phyloP scores from a whole-genome alignment of 2,113 vertebrate species.

The Penelope pileata region DNA sequence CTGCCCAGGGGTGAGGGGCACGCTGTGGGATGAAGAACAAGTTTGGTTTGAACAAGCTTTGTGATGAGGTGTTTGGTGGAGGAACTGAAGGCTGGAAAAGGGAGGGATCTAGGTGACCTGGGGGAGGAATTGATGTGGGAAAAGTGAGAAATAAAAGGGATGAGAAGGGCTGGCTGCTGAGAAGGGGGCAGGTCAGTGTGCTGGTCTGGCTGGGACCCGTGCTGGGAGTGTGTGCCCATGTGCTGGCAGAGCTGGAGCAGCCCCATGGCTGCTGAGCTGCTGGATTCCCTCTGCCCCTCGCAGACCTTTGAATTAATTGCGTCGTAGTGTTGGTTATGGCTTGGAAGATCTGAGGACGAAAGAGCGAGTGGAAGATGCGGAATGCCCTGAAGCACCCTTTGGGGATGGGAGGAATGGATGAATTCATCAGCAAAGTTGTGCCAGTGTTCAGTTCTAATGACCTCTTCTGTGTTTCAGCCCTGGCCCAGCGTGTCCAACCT shows the following conservation, averaged over 20 bases:
- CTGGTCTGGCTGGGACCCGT: neutral
- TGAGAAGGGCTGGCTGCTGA: neutral
- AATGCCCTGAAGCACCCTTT: neutral
- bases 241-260: neutral
- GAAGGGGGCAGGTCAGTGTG: neutral
- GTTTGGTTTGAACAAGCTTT: too few species aligned
- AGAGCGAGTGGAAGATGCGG: neutral
- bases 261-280: rapidly evolving
- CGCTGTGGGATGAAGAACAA: too few species aligned
- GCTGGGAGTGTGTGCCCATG: too few species aligned
- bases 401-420: neutral
- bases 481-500: constrained; percentile 98
- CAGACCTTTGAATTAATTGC: neutral
- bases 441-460: neutral
- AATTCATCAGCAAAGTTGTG: neutral
- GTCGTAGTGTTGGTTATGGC: neutral
- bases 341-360: neutral
- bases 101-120: neutral
- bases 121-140: neutral
- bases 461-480: constrained; percentile 80
- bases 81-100: too few species aligned
- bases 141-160: neutral
- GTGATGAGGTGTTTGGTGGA: too few species aligned
- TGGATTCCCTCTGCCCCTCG: neutral
- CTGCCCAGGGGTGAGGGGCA: too few species aligned